Base-by-base conservation (phyloP, 2,797 vertebrate species). In the Karalla daura region DNA sequence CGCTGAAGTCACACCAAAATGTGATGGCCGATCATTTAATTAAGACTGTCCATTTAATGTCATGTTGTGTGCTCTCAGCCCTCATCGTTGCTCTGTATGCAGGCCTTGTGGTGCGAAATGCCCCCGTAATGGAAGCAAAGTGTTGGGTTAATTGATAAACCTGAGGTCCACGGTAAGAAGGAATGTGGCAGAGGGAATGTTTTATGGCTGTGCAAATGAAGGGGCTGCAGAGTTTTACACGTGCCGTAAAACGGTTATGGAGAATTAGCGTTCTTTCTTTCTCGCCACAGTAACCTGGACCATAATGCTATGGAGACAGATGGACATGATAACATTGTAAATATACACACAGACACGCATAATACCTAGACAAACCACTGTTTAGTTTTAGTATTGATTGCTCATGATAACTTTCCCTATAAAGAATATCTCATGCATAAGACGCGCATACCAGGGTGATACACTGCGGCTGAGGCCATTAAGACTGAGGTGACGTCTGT, bases 161-260 rank as follows among this genome's bases (percentile, higher is more conserved):
- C 85, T 85, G 66, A 78, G 87, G 85, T 86, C 81, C 65, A 66
- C 76, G 81, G 72, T 83, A 74, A 81, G 86, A 80, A 87, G 81
- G 69, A 77, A 75, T 81, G 64, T 80, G 85, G 85, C 81, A 78
- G 53, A 65, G 68, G 56, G 77, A 85, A 84, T 88, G 87, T 81
- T 94, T 94, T 94, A 93, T 75, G 64, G 78, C 76, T 62, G 86
- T 79, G 88, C 86, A 92, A 93, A 94, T 91, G 87, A 91, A 93
- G 76, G 81, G 81, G 81, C 83, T 63, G 80, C 88, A 79, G 87
- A 86, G 86, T 89, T 94, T 94, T 91, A 93, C 87, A 87, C 86
- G 83, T 32, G 77, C 85, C 52, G 85, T 94, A 92, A 94, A 94
- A 92, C 71, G 59, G 82, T 91, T 91, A 92, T 85, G 81, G 87